phyloP scores from a whole-genome alignment of 2,888 invertebrate species.

The Chesias legatella region DNA sequence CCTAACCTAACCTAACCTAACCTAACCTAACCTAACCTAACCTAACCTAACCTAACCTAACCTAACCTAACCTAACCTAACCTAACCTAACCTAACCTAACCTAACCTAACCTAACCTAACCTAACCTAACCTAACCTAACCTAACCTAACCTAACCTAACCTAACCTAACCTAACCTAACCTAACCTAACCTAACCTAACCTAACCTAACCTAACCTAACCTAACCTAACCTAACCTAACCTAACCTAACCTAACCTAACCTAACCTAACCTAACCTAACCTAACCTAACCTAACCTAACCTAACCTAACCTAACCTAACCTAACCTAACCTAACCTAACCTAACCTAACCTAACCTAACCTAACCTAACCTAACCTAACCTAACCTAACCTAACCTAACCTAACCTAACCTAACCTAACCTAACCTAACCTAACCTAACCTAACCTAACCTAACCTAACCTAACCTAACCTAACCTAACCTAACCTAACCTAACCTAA shows the following conservation, averaged over 20 bases:
- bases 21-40: conserved; percentile 12
- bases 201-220: conserved; percentile 20
- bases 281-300: conserved; percentile 20
- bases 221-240: conserved; percentile 20
- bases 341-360: conserved; percentile 17
- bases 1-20: conserved; percentile 16
- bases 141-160: conserved; percentile 17
- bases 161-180: conserved; percentile 16
- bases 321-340: conserved; percentile 20
- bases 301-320: conserved; percentile 20
- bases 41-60: conserved; percentile 11
- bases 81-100: conserved; percentile 11
- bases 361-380: conserved; percentile 18
- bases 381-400: conserved; percentile 21
- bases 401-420: conserved; percentile 19
- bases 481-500: too few species aligned
- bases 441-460: conserved; percentile 17
- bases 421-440: conserved; percentile 20
- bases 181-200: conserved; percentile 17
- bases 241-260: conserved; percentile 20
- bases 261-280: conserved; percentile 20
- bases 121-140: conserved; percentile 11
- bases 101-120: conserved; percentile 12
- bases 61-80: conserved; percentile 11
- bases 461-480: too few species aligned